Evolutionary conservation across 2,888 invertebrate genomes (phyloP), one percentile per base, ranked within the genome.

Genomic region (Lochmaea crataegi): DNA sequence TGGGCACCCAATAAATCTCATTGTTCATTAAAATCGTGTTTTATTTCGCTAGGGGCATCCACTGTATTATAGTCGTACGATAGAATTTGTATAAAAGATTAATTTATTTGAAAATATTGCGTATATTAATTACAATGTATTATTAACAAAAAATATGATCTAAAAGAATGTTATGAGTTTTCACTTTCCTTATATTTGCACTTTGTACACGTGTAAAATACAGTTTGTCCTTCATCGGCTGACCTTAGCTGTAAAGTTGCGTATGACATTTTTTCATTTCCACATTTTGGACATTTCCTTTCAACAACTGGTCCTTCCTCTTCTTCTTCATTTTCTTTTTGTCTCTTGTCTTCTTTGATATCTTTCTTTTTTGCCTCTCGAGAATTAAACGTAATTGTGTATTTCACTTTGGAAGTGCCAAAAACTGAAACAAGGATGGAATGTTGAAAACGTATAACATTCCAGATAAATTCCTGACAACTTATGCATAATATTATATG

Each of bases 141-240:
- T 12, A 45, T 45, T 12, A 32, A 32, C 11, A 45, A 11, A 45
- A 45, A 45, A 6, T 42, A 42, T 1, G 10, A 12, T 45, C 2
- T 45, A 26, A 38, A 38, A 42, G 6, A 38, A 12, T 56, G 26
- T 73, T 86, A 93, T 12, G 93, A 93, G 85, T 94, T 92, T 87
- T 94, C 92, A 38, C 91, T 91, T 89, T 94, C 92, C 85, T 94
- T 92, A 85, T 88, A 92, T 86, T 93, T 94, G 93, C 99, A 99
- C 84, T 94, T 93, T 22, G 94, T 92, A 88, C 99, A 99, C 1
- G 97, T 97, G 83, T 96, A 99, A 88, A 99, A 99, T 2, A 99
- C 97, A 1, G 99, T 99, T 87, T 99, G 99, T 0, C 99, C 99
- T 92, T 99, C 99, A 91, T 99, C 99, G 22, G 98, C 99, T 0